Evolutionary conservation across 2,797 vertebrate species (phyloP).

Genomic region (Mormyrops boulengeri): DNA sequence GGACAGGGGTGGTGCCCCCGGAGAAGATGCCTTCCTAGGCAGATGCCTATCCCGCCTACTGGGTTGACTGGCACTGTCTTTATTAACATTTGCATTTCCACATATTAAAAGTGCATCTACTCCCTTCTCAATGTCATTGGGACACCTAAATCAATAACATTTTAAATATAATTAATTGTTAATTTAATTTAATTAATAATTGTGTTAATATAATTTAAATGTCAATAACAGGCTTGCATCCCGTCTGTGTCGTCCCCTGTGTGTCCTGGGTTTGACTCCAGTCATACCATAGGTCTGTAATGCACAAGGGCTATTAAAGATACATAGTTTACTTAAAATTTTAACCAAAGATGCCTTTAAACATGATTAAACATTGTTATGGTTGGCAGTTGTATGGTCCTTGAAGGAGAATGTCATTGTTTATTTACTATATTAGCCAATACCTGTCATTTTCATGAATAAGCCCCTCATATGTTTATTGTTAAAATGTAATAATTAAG

Average conservation of each 20-base stretch:
- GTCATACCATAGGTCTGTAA: not conserved
- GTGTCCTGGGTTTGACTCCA: not conserved
- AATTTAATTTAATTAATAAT: too few relatives aligned
- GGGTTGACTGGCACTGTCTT: not conserved
- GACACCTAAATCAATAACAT: not conserved
- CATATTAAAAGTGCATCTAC: not conserved
- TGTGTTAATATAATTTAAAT: not conserved
- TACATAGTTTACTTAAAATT: not conserved
- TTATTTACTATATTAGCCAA: not conserved
- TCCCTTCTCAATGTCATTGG: not conserved
- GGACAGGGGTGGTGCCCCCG: not conserved
- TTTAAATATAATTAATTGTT: not conserved
- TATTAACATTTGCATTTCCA: not conserved
- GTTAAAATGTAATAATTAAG: not conserved
- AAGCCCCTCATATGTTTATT: not conserved
- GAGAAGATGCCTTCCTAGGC: not conserved
- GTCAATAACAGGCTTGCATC: not conserved
- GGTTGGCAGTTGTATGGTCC: not conserved
- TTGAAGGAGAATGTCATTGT: not conserved
- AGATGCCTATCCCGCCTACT: not conserved
- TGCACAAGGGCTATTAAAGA: not conserved
- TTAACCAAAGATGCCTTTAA: not conserved
- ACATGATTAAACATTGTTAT: not conserved
- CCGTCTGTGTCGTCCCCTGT: not conserved
- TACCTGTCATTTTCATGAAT: not conserved